Evolutionary conservation across 1,140 invertebrate species (phyloP).

Genomic region (Pseudomyrmex flavicornis): DNA sequence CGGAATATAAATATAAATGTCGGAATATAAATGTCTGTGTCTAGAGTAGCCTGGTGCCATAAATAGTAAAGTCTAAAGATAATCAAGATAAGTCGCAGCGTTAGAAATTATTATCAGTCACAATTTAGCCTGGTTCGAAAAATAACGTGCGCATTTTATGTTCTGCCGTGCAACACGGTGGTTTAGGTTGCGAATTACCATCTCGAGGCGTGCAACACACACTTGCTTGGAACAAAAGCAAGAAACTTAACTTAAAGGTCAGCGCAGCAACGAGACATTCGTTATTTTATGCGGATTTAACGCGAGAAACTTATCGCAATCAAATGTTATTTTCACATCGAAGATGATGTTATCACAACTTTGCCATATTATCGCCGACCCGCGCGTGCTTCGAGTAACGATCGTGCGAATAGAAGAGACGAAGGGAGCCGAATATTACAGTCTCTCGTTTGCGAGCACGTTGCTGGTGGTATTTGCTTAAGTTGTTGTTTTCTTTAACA

Average conservation of each 20-base stretch:
- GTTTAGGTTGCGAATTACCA: not conserved
- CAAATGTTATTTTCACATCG: not conserved
- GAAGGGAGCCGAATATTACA: too few species aligned
- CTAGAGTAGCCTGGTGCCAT: too few species aligned
- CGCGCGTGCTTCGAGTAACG: not conserved
- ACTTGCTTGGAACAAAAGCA: constrained; percentile 18
- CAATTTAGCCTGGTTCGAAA: constrained; percentile 15
- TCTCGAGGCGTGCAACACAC: not conserved
- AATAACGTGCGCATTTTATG: constrained; percentile 16
- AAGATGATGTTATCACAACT: not conserved
- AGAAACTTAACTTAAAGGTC: constrained; percentile 11
- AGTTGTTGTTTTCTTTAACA: too few species aligned
- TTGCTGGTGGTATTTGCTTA: too few species aligned
- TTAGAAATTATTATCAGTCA: constrained; percentile 42
- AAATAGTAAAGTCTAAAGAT: not conserved
- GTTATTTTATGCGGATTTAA: constrained; percentile 18
- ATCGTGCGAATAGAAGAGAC: too few species aligned
- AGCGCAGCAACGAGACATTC: not conserved
- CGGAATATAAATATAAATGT: not conserved
- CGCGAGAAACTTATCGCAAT: not conserved
- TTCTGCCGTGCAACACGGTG: not conserved
- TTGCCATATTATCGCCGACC: not conserved
- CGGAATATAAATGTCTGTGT: not conserved
- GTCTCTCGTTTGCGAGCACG: too few species aligned
- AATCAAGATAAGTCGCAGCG: constrained; percentile 21